Evolutionary conservation across 2,888 invertebrate species (phyloP).

Genomic region (Coremacera marginata): DNA sequence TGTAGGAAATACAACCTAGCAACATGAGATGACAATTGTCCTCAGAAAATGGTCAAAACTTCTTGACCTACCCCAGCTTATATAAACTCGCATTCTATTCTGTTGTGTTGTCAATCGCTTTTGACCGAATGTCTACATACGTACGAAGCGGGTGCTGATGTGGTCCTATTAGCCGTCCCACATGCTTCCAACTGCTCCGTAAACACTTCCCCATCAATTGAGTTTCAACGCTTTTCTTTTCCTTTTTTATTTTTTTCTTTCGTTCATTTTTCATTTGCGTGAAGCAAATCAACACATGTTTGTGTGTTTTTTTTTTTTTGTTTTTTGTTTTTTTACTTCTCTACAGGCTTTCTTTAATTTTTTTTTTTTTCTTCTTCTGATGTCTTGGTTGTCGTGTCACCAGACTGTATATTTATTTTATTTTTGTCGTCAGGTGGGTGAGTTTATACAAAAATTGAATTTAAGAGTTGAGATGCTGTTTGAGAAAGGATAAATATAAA

Average conservation of each 20-base stretch:
- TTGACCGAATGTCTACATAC: neutral
- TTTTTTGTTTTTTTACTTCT: neutral
- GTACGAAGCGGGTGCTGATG: neutral
- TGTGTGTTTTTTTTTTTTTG: neutral
- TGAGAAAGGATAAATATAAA: too few relatives aligned
- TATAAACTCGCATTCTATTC: conserved; percentile 24
- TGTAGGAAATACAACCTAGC: neutral
- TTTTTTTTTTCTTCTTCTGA: conserved; percentile 12
- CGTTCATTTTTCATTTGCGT: neutral
- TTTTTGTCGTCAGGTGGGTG: conserved; percentile 16
- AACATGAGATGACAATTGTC: conserved; percentile 12
- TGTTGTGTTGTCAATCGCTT: neutral
- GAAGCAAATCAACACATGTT: neutral
- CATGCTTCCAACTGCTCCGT: neutral
- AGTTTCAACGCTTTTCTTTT: neutral
- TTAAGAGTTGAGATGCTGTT: neutral
- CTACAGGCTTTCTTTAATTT: neutral
- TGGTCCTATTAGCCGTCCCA: neutral
- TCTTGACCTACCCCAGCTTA: conserved; percentile 54
- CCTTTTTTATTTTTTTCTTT: neutral
- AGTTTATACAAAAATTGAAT: neutral
- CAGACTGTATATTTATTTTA: conserved; percentile 20
- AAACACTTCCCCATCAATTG: neutral
- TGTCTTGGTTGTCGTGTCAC: conserved; percentile 21
- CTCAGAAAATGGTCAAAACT: conserved; percentile 39